Evolutionary conservation across 2,113 vertebrate genomes (phyloP), one percentile per base, ranked within the genome.

Genomic region (Rhynchomys soricoides): DNA sequence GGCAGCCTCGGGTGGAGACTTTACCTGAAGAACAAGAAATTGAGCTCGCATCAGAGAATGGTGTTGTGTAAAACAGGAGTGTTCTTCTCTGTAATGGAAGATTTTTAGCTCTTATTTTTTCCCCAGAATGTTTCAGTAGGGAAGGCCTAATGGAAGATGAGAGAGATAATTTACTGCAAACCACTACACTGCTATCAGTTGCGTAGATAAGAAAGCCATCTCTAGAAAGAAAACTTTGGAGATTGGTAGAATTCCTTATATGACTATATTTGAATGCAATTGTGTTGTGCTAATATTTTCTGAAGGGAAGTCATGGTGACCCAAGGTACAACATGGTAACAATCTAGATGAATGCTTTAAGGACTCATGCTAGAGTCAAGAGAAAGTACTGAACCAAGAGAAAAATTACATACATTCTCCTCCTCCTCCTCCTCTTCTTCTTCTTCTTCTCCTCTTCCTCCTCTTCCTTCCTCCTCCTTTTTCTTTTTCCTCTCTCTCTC

Each of bases 251-350:
- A 45, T 4, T 13, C n/a, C 62, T 93, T 93, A 75, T 34, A 50
- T 88, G 66, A 48, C 85, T 81, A 73, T 24, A 73, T 87, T 71
- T 73, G 62, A 85, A 95, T 52, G 5, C 70, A 79, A 3, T 70
- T 95, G n/a, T 40, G 1, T 52, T 92, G 11, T 79, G 45, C 91
- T 86, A 11, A 68, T 68, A 22, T 21, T 96, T 93, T 88, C 92
- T 87, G 48, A 93, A 90, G 34, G 55, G 37, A 91, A 57, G 78
- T 83, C 68, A 26, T 94, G 94, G 34, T 57, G n/a, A 83, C 48
- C 40, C 37, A n/a, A 74, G n/a, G 3, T 55, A 45, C 57, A 62
- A 73, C 48, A 57, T 40, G 79, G 29, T 64, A 83, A 68, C 68
- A 93, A 86, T 31, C 1, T 2, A 79, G 52, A 78, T 59, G 22